These are phyloP conservation scores for Gastrophysa polygoni DNA, from an alignment of 2,888 invertebrate genomes.

Conservation along the genomic window DNA sequence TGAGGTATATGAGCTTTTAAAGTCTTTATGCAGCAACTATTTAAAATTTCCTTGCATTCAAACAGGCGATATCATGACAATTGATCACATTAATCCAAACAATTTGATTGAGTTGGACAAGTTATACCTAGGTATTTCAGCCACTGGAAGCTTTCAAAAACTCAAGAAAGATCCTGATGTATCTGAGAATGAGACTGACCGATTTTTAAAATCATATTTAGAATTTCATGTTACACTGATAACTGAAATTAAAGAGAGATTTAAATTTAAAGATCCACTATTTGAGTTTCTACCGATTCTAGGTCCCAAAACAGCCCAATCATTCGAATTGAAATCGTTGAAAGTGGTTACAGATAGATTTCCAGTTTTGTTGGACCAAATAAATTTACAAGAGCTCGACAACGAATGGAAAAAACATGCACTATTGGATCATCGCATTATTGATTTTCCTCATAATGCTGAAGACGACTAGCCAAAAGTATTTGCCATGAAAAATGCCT, in stretches of 20 bases:
- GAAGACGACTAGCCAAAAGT: conserved; percentile 24
- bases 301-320: conserved; percentile 18
- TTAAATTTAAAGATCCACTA: conserved; percentile 29
- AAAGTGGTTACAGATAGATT: conserved; percentile 21
- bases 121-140: background rate
- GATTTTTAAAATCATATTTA: background rate
- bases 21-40: background rate
- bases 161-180: background rate
- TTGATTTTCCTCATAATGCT: background rate
- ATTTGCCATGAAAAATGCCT: conserved; percentile 26
- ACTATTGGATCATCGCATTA: conserved; percentile 20
- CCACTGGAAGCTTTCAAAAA: background rate
- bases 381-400: conserved; percentile 25
- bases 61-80: background rate
- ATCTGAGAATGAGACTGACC: background rate
- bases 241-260: conserved; percentile 19
- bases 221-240: conserved; percentile 2
- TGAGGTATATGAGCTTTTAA: background rate
- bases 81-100: background rate
- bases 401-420: conserved; percentile 37
- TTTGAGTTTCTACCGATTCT: conserved; percentile 30
- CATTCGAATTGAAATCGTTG: conserved; percentile 28
- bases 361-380: conserved; percentile 23
- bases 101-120: background rate
- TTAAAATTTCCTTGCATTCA: background rate